phyloP scores from a whole-genome alignment of 1,140 invertebrate genomes.

The Euura lappo region DNA sequence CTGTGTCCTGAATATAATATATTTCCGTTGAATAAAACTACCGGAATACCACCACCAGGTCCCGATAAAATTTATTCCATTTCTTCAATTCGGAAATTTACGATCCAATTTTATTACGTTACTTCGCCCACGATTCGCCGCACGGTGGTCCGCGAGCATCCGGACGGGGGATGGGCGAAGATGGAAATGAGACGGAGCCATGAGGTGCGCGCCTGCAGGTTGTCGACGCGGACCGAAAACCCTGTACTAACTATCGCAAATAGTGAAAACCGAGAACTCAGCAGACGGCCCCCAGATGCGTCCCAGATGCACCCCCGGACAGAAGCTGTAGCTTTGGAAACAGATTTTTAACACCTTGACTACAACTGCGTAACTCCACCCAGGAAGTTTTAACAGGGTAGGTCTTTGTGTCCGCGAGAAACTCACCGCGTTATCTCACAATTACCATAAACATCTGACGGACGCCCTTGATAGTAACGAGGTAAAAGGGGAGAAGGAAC shows the following conservation, averaged over 20 bases:
- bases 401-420: background rate
- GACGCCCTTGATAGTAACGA: too few species aligned
- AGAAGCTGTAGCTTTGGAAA: conserved; percentile 27
- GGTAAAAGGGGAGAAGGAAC: too few species aligned
- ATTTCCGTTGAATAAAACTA: background rate
- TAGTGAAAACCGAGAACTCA: conserved; percentile 28
- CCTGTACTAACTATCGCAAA: conserved; percentile 16
- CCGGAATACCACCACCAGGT: background rate
- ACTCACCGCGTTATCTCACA: too few species aligned
- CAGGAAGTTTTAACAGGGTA: too few species aligned
- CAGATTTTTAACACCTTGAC: background rate
- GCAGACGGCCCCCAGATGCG: conserved; percentile 18
- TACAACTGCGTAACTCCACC: too few species aligned
- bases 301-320: conserved; percentile 38
- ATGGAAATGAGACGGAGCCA: conserved; percentile 2
- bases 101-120: conserved; percentile 34
- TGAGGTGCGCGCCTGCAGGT: background rate
- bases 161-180: background rate
- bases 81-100: conserved; percentile 33
- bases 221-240: background rate
- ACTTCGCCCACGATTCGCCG: background rate
- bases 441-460: too few species aligned
- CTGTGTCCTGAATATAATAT: background rate
- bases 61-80: conserved; percentile 22
- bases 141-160: background rate